phyloP scores from a whole-genome alignment of 2,797 vertebrate genomes.

The Sternarchorhynchus goeldii region DNA sequence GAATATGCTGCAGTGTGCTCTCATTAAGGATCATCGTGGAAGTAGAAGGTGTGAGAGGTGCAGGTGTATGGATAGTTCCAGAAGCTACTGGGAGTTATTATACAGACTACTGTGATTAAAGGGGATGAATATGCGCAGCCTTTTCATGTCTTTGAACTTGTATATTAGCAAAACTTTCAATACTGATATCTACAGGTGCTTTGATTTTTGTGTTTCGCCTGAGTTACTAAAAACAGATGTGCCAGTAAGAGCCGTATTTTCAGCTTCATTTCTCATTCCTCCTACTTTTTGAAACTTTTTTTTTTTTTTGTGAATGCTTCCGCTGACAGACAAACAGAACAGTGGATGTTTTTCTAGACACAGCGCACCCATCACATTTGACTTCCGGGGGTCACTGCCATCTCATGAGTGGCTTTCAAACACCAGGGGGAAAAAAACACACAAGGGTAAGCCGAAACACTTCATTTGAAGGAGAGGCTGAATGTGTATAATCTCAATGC shows the following conservation, averaged over 20 bases:
- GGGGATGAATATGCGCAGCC: no score
- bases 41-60: no score
- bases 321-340: conserved; percentile 36
- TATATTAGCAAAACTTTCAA: no score
- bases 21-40: no score
- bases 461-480: conserved; percentile 15
- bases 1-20: no score
- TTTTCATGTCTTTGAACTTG: neutral
- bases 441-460: conserved; percentile 2
- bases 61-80: no score
- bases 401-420: conserved; percentile 41
- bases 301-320: conserved; percentile 11
- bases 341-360: conserved; percentile 30
- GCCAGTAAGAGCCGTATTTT: neutral
- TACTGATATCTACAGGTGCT: neutral
- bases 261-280: conserved; percentile 33
- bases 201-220: neutral
- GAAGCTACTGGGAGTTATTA: no score
- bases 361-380: conserved; percentile 38
- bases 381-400: conserved; percentile 34
- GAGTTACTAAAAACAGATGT: no score
- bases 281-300: conserved; percentile 26
- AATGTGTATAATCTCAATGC: conserved; percentile 32
- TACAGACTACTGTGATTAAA: no score
- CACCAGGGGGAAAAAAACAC: conserved; percentile 4